Percentiles rank a stretch among this genome's conserved stretches.
These are phyloP conservation scores for Brienomyrus brachyistius DNA, from an alignment of 2,113 vertebrate species.

Conservation along the genomic window DNA sequence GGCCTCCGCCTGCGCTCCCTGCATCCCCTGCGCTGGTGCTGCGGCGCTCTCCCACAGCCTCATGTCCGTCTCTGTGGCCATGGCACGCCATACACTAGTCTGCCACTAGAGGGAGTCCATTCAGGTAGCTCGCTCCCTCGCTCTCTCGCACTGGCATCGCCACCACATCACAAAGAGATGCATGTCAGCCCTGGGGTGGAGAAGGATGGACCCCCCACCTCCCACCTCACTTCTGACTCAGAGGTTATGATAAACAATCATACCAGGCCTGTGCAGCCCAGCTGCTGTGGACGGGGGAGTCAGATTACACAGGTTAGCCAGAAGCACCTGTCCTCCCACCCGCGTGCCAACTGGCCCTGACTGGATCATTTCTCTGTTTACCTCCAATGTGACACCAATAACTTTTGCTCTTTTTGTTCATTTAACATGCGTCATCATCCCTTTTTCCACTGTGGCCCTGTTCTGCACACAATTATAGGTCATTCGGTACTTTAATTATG, in stretches of 20 bases:
- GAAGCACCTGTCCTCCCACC: constrained; percentile 21
- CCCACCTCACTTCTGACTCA: neutral
- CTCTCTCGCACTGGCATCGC: neutral
- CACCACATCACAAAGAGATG: neutral
- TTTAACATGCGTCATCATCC: neutral
- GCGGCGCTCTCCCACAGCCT: neutral
- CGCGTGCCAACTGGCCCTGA: neutral
- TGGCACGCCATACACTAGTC: neutral
- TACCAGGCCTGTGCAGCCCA: neutral
- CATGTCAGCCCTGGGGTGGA: neutral
- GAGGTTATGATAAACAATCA: constrained; percentile 9
- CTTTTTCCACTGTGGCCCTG: neutral
- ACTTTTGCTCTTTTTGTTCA: neutral
- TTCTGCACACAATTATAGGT: neutral
- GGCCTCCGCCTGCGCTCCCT: neutral
- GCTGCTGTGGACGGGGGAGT: constrained; percentile 20
- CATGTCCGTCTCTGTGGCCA: neutral
- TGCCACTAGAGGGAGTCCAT: neutral
- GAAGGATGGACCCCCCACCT: neutral
- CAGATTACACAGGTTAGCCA: constrained; percentile 25
- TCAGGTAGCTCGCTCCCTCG: neutral
- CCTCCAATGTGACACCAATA: constrained; percentile 3
- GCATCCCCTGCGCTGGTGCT: neutral
- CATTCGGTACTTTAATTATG: neutral
- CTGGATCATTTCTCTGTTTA: constrained; percentile 17